These are phyloP conservation scores for Zaprionus ghesquierei DNA, from an alignment of 1,140 invertebrate species.

Conservation along the genomic window DNA sequence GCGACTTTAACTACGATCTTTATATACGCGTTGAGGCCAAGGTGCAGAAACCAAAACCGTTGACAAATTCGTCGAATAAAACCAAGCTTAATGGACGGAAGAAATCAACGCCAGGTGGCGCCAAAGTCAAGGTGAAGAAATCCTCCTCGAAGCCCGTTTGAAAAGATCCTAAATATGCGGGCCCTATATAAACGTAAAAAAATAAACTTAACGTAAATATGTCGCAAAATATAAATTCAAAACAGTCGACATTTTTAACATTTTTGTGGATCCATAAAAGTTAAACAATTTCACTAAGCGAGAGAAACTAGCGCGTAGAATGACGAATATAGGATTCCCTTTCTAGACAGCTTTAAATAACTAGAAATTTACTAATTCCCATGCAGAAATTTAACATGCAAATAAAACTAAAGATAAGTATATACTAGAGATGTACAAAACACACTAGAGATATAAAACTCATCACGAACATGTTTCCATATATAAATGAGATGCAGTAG, in stretches of 20 bases:
- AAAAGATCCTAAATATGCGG: background rate
- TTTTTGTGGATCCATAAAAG: constrained; percentile 40
- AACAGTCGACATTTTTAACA: constrained; percentile 64
- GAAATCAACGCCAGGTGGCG: constrained; percentile 89
- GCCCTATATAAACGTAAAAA: background rate
- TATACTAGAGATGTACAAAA: too few relatives aligned
- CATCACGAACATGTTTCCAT: background rate
- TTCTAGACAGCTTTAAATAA: background rate
- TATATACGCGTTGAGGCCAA: constrained; percentile 82
- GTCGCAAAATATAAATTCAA: constrained; percentile 46
- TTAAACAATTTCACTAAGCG: background rate
- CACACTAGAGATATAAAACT: constrained; percentile 8
- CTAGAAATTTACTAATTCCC: background rate
- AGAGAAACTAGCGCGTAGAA: background rate
- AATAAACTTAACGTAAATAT: constrained; percentile 1
- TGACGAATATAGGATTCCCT: background rate
- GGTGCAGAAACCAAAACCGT: constrained; percentile 64
- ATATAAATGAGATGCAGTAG: constrained; percentile 61
- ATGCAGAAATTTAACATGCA: background rate
- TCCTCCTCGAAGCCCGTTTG: constrained; percentile 39
- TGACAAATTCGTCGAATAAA: constrained; percentile 60
- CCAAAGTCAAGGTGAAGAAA: constrained; percentile 79
- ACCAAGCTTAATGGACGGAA: constrained; percentile 75
- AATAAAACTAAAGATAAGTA: background rate
- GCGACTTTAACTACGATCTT: constrained; percentile 83